A percentile compares a stretch with the other conserved stretches of the same genome.
These are phyloP conservation scores for Hippocampus zosterae DNA, from an alignment of 2,113 vertebrate species.

Conservation along the genomic window DNA sequence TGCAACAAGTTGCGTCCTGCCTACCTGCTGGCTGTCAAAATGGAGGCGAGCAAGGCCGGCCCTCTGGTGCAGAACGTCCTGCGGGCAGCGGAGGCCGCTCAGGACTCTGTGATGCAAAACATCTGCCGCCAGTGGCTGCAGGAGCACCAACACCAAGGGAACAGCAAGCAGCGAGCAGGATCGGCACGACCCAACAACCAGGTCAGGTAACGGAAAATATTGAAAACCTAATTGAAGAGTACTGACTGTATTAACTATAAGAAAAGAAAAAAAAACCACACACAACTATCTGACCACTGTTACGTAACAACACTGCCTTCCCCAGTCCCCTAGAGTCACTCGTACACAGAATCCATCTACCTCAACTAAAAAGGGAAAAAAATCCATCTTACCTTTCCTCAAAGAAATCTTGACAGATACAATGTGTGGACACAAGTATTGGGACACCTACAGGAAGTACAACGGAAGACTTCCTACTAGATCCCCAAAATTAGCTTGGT, in stretches of 20 bases:
- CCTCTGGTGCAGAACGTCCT: conserved; percentile 83
- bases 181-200: neutral
- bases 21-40: conserved; percentile 89
- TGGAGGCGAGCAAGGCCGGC: conserved; percentile 77
- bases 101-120: conserved; percentile 83
- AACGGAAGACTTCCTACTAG: neutral
- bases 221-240: neutral
- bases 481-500: neutral
- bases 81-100: conserved; percentile 74
- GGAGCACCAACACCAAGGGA: conserved; percentile 72
- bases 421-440: neutral
- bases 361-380: conserved; percentile 51
- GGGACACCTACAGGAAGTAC: neutral
- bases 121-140: conserved; percentile 93
- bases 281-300: neutral
- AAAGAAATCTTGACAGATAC: neutral
- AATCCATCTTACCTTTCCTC: conserved; percentile 10
- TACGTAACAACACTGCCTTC: neutral
- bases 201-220: conserved; percentile 42
- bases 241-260: neutral
- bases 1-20: conserved; percentile 90
- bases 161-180: conserved; percentile 34
- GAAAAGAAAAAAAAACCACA: neutral
- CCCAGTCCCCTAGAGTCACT: neutral
- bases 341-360: conserved; percentile 38